phyloP scores from a whole-genome alignment of 2,797 vertebrate genomes.

The Rhinophrynus dorsalis region DNA sequence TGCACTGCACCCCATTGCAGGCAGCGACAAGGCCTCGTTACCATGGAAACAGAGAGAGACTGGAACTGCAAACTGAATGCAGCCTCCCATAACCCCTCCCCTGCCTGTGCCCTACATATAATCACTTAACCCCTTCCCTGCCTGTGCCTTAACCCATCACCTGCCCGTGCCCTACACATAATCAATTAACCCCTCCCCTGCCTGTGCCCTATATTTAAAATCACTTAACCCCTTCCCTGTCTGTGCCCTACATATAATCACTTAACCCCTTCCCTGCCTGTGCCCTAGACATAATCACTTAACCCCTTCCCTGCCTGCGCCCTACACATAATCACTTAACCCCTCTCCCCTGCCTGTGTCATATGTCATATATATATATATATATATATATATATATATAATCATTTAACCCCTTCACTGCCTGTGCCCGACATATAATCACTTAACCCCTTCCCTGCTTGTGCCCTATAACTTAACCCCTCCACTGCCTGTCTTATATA shows the following conservation, averaged over 20 bases:
- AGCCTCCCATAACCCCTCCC: background rate
- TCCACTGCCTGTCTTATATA: background rate
- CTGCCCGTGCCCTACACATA: no score
- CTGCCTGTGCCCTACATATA: background rate
- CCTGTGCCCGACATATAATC: background rate
- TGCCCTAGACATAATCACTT: no score
- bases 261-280: no score
- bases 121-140: no score
- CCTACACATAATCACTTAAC: constrained; percentile 13
- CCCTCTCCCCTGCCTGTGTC: background rate
- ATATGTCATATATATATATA: no score
- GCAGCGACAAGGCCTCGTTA: constrained; percentile 18
- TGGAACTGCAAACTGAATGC: background rate
- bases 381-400: no score
- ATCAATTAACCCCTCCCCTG: no score
- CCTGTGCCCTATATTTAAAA: no score
- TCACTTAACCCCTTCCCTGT: background rate
- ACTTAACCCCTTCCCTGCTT: no score
- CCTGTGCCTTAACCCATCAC: background rate
- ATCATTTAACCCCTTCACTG: no score
- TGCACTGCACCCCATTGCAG: background rate
- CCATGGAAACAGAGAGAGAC: constrained; percentile 24
- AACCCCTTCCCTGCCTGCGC: no score
- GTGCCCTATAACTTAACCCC: background rate
- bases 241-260: background rate